Evolutionary conservation across 2,797 vertebrate species (phyloP).

Genomic region (Bufotes viridis): DNA sequence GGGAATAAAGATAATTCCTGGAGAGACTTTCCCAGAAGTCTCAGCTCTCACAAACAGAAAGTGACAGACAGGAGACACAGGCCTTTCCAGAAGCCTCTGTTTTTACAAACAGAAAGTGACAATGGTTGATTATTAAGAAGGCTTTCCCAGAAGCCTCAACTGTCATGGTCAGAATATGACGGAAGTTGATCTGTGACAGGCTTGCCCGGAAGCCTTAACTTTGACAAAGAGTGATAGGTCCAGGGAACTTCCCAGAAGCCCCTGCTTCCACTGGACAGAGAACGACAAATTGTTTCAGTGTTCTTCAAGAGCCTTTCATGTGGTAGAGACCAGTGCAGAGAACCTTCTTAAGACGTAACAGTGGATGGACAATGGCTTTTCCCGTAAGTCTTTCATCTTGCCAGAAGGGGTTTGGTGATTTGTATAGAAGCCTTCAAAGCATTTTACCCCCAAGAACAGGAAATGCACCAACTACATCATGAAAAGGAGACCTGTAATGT

Average conservation of each 20-base stretch:
- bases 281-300: conserved; percentile 23
- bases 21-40: conserved; percentile 62
- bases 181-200: conserved; percentile 48
- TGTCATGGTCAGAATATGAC: conserved; percentile 43
- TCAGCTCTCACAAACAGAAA: conserved; percentile 56
- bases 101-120: conserved; percentile 53
- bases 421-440: conserved; percentile 34
- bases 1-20: conserved; percentile 40
- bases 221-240: conserved; percentile 49
- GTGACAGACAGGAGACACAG: conserved; percentile 54
- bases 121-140: conserved; percentile 34
- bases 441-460: conserved; percentile 16
- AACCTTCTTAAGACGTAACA: conserved; percentile 37
- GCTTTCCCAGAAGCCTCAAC: conserved; percentile 59
- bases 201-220: conserved; percentile 59
- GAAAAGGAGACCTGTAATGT: conserved; percentile 31
- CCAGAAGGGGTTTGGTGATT: conserved; percentile 30
- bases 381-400: conserved; percentile 31
- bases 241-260: conserved; percentile 61
- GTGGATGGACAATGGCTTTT: conserved; percentile 31
- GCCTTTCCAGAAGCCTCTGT: conserved; percentile 61
- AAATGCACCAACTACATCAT: conserved; percentile 37
- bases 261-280: conserved; percentile 50
- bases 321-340: conserved; percentile 12
- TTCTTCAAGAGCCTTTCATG: conserved; percentile 32